Evolutionary conservation across 2,797 vertebrate genomes (phyloP), one percentile per base, ranked within the genome.

Genomic region (Triplophysa bombifrons): DNA sequence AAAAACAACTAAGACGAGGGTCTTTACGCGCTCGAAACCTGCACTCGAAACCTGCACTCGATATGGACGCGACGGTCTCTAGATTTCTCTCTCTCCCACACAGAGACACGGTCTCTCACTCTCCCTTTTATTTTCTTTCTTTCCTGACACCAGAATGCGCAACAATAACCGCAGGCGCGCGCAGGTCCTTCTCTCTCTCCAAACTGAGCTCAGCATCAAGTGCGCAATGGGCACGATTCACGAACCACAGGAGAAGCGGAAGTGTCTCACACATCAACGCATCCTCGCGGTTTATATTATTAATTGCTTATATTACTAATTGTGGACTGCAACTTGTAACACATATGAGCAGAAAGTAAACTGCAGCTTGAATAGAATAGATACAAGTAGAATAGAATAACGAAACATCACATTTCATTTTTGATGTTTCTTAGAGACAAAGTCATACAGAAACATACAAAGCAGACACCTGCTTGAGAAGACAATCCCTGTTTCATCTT

Each of bases 91-190:
- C 86, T 81, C 84, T 63, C 86, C 61, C 82, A 48, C 46, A 51
- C 17, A 19, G 82, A 74, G 76, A 9, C 60, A 83, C 84, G 88
- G 87, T 84, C 87, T 77, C 60, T 56, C 80, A 86, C 85, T 81
- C 78, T 27, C 27, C 85, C 82, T 61, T 85, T 76, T 85, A 85
- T 76, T 79, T 70, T 84, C 69, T 83, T 78, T 20, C 76, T 78
- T 78, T 66, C 85, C 70, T 88, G 76, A 86, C 85, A 86, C 82
- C 84, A 84, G 82, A 78, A 74, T 38, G 46, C 50, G 41, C 51
- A 68, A 82, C 75, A 80, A 72, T 79, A 70, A 70, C 74, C 17
- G 13, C 51, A 63, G 77, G 27, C 61, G 73, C 30, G 34, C 38
- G 70, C 65, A 51, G 50, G 50, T 41, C 41, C 70, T 25, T 11